Evolutionary conservation across 2,113 vertebrate genomes (phyloP).

Genomic region (Egretta garzetta): DNA sequence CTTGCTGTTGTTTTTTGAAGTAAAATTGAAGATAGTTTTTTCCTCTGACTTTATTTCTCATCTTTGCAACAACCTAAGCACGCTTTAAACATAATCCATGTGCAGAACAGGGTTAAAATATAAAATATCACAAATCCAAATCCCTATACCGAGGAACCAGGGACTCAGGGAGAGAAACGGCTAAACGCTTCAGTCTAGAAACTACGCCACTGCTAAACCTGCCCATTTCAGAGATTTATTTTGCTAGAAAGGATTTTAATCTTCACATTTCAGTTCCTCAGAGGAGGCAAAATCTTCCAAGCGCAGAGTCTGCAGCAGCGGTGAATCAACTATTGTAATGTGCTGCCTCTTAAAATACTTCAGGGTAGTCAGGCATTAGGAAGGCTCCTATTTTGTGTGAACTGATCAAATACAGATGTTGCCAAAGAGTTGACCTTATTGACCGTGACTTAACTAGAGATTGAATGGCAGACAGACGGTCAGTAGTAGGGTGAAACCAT

Average conservation of each 20-base stretch:
- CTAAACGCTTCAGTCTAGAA: not conserved
- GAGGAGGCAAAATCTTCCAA: slow-evolving; percentile 39
- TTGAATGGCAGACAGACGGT: slow-evolving; percentile 85
- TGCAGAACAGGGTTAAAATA: not conserved
- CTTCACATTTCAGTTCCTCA: slow-evolving; percentile 43
- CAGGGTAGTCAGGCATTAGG: slow-evolving; percentile 73
- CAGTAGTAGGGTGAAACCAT: slow-evolving; percentile 77
- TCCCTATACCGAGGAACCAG: not conserved
- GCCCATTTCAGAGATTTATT: slow-evolving; percentile 40
- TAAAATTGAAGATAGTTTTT: not conserved
- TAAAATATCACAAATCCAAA: not conserved
- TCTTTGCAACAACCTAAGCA: not conserved
- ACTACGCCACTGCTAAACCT: not conserved
- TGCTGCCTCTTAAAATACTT: slow-evolving; percentile 67
- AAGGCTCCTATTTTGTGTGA: slow-evolving; percentile 81
- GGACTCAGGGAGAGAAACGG: not conserved
- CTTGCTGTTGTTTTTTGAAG: not conserved
- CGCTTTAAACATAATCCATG: not conserved
- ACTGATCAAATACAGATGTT: slow-evolving; percentile 98
- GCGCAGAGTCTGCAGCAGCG: not conserved
- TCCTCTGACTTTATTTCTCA: not conserved
- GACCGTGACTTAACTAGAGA: slow-evolving; percentile 78
- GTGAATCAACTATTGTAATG: slow-evolving; percentile 76
- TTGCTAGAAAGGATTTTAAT: slow-evolving; percentile 44
- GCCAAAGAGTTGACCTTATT: slow-evolving; percentile 81